Base-by-base conservation (phyloP, 2,113 vertebrate species). In the Pterophyllum scalare region DNA sequence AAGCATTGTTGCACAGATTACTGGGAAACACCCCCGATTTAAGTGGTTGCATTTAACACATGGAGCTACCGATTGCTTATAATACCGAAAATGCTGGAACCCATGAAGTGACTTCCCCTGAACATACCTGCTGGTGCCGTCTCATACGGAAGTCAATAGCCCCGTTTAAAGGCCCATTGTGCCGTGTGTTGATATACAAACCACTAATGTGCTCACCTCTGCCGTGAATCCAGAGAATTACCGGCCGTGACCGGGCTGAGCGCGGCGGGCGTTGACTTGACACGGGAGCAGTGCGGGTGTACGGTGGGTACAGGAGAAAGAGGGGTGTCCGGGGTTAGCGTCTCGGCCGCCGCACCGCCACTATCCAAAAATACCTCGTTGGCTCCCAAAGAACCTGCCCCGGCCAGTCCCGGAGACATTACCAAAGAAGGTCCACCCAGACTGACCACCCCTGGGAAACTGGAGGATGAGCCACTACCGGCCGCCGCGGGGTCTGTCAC, bases 161-260 rank as follows among this genome's bases (percentile, higher is more conserved):
- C 13, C 46, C 0, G 10, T 59, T 52, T 79, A 62, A 88, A 93
- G 88, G 89, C 64, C 75, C 82, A 11, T 6, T 20, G 17, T 38
- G 11, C 22, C 28, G 22, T 38, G 24, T 20, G 19, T 24, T 15
- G n/a, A 70, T 2, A 86, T 54, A 64, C 56, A 19, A 31, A n/a
- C n/a, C 43, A 54, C 4, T 19, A 33, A 6, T 2, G 24, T 19
- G 56, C 96, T 96, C 91, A 99, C 98, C 97, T 97, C 83, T 97
- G 97, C 46, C 96, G 96, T 35, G 94, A 79, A 35, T 97, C 97
- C 91, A 93, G 75, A 24, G 92, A 24, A 22, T 77, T 90, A 4
- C 72, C 87, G 8, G 85, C 14, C 46, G 88, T 90, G 19, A 61
- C 89, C 4, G 93, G 93, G 88, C 94, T 94, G 59, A 90, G 87